phyloP scores from a whole-genome alignment of 2,888 invertebrate genomes.

The Silvanus unidentatus region DNA sequence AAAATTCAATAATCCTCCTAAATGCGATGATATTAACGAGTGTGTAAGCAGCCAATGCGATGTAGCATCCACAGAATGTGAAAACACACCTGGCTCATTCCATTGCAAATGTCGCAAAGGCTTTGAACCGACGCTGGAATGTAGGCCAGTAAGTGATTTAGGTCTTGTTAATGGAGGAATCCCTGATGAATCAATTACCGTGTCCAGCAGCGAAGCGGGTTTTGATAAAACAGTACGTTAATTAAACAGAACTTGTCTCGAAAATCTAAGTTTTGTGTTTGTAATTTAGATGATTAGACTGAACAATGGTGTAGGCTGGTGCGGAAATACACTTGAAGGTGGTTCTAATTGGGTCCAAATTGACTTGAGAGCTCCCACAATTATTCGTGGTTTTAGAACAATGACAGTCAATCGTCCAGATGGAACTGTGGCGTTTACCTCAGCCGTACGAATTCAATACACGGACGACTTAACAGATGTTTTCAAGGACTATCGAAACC shows the following conservation, averaged over 20 bases:
- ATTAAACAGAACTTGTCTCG: neutral
- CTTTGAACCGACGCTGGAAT: constrained; percentile 79
- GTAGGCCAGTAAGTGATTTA: constrained; percentile 83
- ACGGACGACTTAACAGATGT: constrained; percentile 83
- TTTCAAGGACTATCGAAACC: constrained; percentile 87
- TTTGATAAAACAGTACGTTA: constrained; percentile 70
- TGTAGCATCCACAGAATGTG: constrained; percentile 82
- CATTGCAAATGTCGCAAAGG: constrained; percentile 82
- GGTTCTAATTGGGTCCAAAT: constrained; percentile 85
- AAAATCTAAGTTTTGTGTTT: constrained; percentile 1
- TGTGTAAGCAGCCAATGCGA: constrained; percentile 87
- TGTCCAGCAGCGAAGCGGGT: constrained; percentile 76
- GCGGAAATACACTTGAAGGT: constrained; percentile 78
- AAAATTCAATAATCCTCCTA: constrained; percentile 75
- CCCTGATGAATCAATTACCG: constrained; percentile 82
- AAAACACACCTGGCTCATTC: constrained; percentile 83
- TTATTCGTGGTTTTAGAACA: constrained; percentile 84
- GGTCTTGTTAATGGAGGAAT: constrained; percentile 84
- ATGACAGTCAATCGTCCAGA: constrained; percentile 81
- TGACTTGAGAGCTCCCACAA: constrained; percentile 82
- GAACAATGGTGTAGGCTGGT: constrained; percentile 83
- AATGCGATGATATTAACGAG: constrained; percentile 89
- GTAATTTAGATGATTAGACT: constrained; percentile 67
- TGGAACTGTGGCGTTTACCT: constrained; percentile 80
- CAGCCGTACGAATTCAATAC: constrained; percentile 82